Conservation (phyloP, 30 jellyfish, hydroid and myxozoan genomes). For the Mastigias papua region DNA sequence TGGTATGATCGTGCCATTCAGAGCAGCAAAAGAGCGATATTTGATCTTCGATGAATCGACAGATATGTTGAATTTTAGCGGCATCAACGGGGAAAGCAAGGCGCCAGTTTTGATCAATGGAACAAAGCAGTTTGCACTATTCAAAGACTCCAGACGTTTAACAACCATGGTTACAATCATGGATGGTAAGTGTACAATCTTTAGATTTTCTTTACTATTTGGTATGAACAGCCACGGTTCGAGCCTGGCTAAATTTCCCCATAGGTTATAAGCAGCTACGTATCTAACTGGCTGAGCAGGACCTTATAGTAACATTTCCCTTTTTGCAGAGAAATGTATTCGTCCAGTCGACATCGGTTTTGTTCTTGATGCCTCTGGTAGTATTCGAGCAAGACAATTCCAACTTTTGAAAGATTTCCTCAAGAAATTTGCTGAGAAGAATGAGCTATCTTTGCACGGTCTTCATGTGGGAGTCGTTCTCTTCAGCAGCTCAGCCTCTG, state of each 20-base stretch:
- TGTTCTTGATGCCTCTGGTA: conserved; percentile 76
- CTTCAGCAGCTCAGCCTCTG: conserved; percentile 68
- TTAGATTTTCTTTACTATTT: too few relatives aligned
- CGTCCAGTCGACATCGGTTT: conserved; percentile 46
- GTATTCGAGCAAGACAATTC: conserved; percentile 41
- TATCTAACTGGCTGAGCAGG: background rate
- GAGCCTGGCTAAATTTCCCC: too few relatives aligned
- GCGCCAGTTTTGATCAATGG: conserved; percentile 22
- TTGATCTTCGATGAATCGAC: background rate
- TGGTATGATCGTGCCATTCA: conserved; percentile 2
- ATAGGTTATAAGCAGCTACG: background rate
- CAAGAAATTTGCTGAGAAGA: conserved; percentile 47
- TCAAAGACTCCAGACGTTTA: conserved; percentile 4
- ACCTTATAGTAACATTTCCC: background rate
- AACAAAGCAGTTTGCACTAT: background rate
- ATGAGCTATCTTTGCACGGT: conserved; percentile 48
- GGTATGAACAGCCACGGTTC: too few relatives aligned
- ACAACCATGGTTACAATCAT: background rate
- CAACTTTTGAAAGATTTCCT: conserved; percentile 61
- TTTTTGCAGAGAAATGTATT: conserved; percentile 30
- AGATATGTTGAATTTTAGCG: background rate
- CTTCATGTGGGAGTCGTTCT: conserved; percentile 59
- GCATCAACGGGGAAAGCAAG: background rate
- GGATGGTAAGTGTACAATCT: conserved; percentile 44
- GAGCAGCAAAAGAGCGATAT: conserved; percentile 2